A percentile compares a stretch with the other conserved stretches of the same genome.
Conservation (phyloP, 2,797 vertebrate genomes). For the Catharus ustulatus region DNA sequence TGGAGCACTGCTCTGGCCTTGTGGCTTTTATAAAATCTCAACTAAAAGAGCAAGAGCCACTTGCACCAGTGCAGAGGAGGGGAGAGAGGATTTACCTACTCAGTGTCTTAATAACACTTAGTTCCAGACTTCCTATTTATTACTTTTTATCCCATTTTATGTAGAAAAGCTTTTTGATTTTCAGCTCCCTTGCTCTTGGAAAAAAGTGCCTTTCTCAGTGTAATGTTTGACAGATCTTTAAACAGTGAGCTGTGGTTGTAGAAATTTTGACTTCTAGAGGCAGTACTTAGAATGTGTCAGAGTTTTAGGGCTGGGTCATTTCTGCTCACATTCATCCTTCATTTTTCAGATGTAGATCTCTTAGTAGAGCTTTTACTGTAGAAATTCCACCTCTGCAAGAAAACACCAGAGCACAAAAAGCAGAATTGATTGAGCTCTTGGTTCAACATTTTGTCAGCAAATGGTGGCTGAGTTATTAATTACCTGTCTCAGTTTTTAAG, state of each 20-base stretch:
- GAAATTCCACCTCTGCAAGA: constrained; percentile 51
- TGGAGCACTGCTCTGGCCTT: neutral
- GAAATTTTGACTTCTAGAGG: constrained; percentile 48
- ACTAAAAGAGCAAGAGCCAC: neutral
- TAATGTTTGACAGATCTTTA: constrained; percentile 33
- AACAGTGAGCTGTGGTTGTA: constrained; percentile 32
- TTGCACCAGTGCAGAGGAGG: neutral
- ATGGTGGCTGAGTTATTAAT: constrained; percentile 55
- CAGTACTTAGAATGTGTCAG: constrained; percentile 44
- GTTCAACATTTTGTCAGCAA: constrained; percentile 52
- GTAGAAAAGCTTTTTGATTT: neutral
- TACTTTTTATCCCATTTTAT: neutral
- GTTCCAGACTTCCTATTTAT: neutral
- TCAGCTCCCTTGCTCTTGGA: neutral
- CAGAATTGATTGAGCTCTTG: constrained; percentile 18
- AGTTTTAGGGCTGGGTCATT: constrained; percentile 39
- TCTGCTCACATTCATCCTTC: constrained; percentile 25
- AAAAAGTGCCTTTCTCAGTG: neutral
- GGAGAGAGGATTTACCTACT: neutral
- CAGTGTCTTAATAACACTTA: neutral
- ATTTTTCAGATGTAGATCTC: constrained; percentile 31
- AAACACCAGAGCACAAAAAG: constrained; percentile 27
- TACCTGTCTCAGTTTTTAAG: constrained; percentile 45
- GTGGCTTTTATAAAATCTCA: neutral
- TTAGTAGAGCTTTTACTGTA: constrained; percentile 24